Conservation (phyloP, 2,888 invertebrate species). For the Amiota minor region DNA sequence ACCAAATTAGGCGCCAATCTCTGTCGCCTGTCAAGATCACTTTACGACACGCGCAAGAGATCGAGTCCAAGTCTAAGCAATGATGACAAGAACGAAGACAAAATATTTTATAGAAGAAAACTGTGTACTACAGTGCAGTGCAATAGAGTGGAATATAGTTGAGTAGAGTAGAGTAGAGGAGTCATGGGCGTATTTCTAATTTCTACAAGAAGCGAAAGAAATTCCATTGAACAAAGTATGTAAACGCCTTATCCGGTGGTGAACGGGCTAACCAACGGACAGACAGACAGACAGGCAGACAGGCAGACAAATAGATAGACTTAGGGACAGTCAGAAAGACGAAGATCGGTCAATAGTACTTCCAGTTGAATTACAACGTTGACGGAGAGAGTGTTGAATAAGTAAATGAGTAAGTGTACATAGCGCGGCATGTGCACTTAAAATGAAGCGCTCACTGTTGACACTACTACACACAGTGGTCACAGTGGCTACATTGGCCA, state of each 20-base stretch:
- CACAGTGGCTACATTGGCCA: neutral
- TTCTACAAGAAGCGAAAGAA: conserved; percentile 48
- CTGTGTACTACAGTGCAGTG: conserved; percentile 26
- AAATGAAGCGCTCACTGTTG: conserved; percentile 8
- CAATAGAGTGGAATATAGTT: neutral
- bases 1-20: conserved; percentile 65
- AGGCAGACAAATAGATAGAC: neutral
- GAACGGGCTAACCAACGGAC: neutral
- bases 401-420: neutral
- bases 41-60: conserved; percentile 20
- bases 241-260: conserved; percentile 65
- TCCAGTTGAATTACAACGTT: conserved; percentile 22
- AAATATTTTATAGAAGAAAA: no score
- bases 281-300: neutral
- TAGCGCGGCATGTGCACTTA: neutral
- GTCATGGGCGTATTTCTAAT: conserved; percentile 65
- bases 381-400: neutral
- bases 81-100: conserved; percentile 21
- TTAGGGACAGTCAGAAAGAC: neutral
- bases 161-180: neutral
- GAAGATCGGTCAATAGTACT: conserved; percentile 17
- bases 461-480: neutral
- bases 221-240: conserved; percentile 55
- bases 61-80: neutral
- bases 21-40: conserved; percentile 32